Base-by-base conservation (phyloP, 2,113 vertebrate species). In the Oreochromis spilurus region DNA sequence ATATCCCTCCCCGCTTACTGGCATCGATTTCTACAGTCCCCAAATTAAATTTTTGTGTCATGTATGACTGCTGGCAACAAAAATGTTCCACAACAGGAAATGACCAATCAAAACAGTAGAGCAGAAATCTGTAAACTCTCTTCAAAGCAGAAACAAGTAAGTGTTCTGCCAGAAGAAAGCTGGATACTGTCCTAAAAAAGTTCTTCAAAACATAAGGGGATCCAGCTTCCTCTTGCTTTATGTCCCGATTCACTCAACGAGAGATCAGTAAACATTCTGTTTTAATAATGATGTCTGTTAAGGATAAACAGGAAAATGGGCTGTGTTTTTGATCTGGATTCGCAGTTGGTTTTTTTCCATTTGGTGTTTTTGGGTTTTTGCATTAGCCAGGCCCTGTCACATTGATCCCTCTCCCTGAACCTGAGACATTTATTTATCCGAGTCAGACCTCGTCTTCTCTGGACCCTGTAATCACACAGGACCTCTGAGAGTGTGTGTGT, bases 401-500 rank as follows among this genome's bases (percentile, higher is more conserved):
- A 79, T 58, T 8, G 11, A 55, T 70, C 79, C 78, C 70, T 50
- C 88, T 72, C 55, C 85, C 84, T 54, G 40, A 14, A 82, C 38
- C 60, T 7, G 67, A 92, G 88, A 81, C 87, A 91, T 94, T 93
- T 92, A 93, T 92, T 94, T 94, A 93, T 91, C 84, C 82, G 11
- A 78, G 78, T 92, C 85, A 90, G 84, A 85, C 90, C 90, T 91
- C 93, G 77, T 93, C 90, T 92, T 92, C 85, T 52, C 60, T 31
- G 78, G 79, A 91, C 89, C 91, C 95, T 95, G 87, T 95, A 95
- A 95, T 96, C 93, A 95, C 79, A 48, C 77, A 80, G 79, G 88
- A 85, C 84, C 82, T 87, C 83, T 67, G 84, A 83, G 78, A 34
- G 62, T 75, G 86, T 53, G 72, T 77, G 75, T 58, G 78, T 31